Base-by-base conservation (phyloP, 1,140 invertebrate genomes). In the Ectropis grisescens region DNA sequence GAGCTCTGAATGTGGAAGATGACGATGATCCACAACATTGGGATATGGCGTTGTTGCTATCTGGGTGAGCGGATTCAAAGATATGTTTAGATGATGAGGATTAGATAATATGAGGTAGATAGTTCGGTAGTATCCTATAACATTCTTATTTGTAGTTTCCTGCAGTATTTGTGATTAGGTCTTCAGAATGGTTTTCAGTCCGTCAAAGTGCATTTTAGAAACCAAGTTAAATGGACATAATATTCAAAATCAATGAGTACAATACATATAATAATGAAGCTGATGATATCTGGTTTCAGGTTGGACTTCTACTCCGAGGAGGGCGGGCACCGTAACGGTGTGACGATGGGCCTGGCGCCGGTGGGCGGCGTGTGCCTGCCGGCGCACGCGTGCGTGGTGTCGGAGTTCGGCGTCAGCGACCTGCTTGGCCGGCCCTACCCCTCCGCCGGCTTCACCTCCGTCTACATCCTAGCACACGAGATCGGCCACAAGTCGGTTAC, bases 391-490 rank as follows among this genome's bases (percentile, higher is more conserved):
- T 93, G 91, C 62, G 86, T 93, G 5, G 92, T 94, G 15, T 87
- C 88, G 1, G 91, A 94, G 80, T 85, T 93, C 43, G 91, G 91
- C 6, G 86, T 88, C 0, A 87, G 85, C 1, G 90, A 92, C 71
- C 68, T 82, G 1, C 86, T 88, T 35, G 90, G 90, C 5, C 87
- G 90, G 49, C 91, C 91, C 1, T 84, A 82, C 50, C 90, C 90
- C 2, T 91, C 90, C 1, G 86, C 89, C 1, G 89, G 90, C 1
- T 92, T 93, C 49, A 90, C 89, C 9, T 91, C 91, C 7, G 89
- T 93, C 53, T 93, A 91, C 55, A 89, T 93, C 39, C 85, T 92
- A 19, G 91, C 91, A 1, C 92, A 93, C 58, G 92, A 93, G 82
- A 92, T 93, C 27, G 92, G 90, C 33, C 91, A 93, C 65, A 93